Conservation (phyloP, 2,113 vertebrate genomes). For the Cricetomys ansorgei region DNA sequence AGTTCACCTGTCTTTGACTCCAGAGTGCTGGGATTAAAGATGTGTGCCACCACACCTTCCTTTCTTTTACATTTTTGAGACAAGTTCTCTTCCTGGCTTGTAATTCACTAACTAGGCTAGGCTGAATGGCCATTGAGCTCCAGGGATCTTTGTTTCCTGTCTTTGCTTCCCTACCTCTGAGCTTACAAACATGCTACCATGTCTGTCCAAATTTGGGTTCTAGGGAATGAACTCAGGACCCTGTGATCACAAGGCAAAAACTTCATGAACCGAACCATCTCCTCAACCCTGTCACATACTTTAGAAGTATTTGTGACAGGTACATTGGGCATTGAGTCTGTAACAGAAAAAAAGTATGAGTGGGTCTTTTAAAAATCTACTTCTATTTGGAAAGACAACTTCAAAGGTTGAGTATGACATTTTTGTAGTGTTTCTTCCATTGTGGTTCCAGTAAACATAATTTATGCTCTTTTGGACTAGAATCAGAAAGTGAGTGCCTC, state of each 20-base stretch:
- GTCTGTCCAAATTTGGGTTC: background rate
- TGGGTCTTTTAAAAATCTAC: background rate
- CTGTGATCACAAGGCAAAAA: background rate
- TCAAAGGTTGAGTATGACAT: background rate
- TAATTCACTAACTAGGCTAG: background rate
- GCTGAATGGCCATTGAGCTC: background rate
- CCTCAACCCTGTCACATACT: background rate
- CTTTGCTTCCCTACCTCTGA: background rate
- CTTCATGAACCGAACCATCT: background rate
- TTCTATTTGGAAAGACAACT: conserved; percentile 12
- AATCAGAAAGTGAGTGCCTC: background rate
- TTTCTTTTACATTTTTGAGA: too few species aligned
- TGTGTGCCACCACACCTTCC: background rate
- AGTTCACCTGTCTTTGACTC: background rate
- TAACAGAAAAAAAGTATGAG: conserved; percentile 20
- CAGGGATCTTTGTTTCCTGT: background rate
- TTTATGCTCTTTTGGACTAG: background rate
- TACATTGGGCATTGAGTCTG: background rate
- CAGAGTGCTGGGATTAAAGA: background rate
- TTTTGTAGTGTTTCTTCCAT: background rate
- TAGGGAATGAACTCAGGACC: background rate
- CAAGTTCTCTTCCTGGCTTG: background rate
- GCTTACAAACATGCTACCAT: background rate
- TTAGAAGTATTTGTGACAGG: background rate
- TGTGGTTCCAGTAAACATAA: background rate